Conservation (phyloP, 2,113 vertebrate species). For the Tricholaema leucomelas region DNA sequence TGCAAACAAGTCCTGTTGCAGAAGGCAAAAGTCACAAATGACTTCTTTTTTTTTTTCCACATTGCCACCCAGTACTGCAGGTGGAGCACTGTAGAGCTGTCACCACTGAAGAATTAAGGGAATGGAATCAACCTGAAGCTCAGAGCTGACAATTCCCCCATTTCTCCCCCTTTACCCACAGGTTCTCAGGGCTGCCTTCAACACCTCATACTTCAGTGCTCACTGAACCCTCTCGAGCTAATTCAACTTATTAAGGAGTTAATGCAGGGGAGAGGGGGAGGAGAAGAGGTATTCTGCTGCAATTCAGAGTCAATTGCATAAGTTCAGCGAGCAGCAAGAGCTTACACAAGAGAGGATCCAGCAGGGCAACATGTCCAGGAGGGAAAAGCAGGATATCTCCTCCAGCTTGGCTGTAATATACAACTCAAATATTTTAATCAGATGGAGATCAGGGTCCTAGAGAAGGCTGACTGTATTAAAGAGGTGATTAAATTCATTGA, state of each 20-base stretch:
- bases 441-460: neutral
- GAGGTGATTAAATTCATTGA: neutral
- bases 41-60: fast-evolving
- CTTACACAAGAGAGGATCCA: neutral
- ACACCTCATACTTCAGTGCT: neutral
- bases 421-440: neutral
- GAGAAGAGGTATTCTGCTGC: neutral
- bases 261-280: neutral
- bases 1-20: neutral
- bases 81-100: neutral
- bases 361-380: neutral
- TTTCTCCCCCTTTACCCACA: neutral
- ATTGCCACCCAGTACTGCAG: neutral
- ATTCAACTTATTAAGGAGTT: neutral
- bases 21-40: neutral
- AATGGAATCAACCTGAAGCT: neutral
- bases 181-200: fast-evolving
- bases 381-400: neutral
- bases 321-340: neutral
- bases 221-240: neutral
- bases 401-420: neutral
- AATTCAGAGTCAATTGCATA: neutral
- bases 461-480: neutral
- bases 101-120: neutral
- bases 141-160: fast-evolving